Evolutionary conservation across 37 sponge, comb jelly and placozoan genomes (phyloP).

Genomic region (Dysidea cf. avara): DNA sequence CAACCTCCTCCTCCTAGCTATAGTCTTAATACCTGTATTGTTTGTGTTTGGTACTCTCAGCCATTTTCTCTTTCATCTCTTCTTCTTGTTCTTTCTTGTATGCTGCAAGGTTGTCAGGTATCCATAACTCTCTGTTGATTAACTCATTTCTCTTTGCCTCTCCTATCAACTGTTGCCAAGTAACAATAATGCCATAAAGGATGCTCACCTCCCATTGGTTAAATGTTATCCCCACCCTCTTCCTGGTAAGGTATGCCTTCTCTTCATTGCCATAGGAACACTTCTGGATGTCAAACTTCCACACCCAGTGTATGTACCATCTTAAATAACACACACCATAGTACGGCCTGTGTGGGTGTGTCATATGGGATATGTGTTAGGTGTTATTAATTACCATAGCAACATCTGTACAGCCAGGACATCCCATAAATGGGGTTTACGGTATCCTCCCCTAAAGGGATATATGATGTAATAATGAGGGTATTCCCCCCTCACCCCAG

Average conservation of each 20-base stretch:
- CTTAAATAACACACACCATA: slow-evolving; percentile 20
- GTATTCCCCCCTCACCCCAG: not conserved
- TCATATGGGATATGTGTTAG: not conserved
- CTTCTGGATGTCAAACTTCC: slow-evolving; percentile 40
- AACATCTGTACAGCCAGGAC: slow-evolving; percentile 43
- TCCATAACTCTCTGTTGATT: slow-evolving; percentile 45
- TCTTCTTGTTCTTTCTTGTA: slow-evolving; percentile 45
- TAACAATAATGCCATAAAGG: not conserved
- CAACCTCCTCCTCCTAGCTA: too few relatives aligned
- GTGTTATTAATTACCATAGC: slow-evolving; percentile 27
- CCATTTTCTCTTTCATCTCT: slow-evolving; percentile 43
- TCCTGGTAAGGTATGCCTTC: slow-evolving; percentile 48
- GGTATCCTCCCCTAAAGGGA: slow-evolving; percentile 49
- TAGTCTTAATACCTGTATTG: slow-evolving; percentile 72
- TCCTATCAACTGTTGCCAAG: slow-evolving; percentile 17
- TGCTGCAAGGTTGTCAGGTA: slow-evolving; percentile 24
- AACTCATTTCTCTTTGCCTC: slow-evolving; percentile 17
- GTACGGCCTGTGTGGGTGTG: slow-evolving; percentile 44
- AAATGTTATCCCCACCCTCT: slow-evolving; percentile 22
- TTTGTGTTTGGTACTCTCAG: slow-evolving; percentile 63
- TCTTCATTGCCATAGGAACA: slow-evolving; percentile 58
- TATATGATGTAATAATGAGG: not conserved
- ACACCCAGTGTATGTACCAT: slow-evolving; percentile 57
- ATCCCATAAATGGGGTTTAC: slow-evolving; percentile 53
- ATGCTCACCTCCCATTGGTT: slow-evolving; percentile 58